phyloP scores from a whole-genome alignment of 1,140 invertebrate species.

The Pantala flavescens region DNA sequence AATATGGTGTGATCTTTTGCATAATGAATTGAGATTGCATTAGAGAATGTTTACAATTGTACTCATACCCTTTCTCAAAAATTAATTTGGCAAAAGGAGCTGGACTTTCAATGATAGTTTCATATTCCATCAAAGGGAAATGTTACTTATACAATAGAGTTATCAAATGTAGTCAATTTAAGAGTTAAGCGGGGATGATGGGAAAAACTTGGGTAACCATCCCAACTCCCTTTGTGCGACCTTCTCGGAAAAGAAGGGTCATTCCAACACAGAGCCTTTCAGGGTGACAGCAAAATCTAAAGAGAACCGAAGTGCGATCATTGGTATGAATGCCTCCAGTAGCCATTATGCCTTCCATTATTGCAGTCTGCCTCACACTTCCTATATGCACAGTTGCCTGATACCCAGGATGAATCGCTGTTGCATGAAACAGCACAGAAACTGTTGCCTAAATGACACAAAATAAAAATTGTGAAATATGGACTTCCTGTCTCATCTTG shows the following conservation, averaged over 20 bases:
- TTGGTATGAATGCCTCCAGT: conserved; percentile 58
- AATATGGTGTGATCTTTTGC: neutral
- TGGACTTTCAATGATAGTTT: neutral
- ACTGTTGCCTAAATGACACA: conserved; percentile 65
- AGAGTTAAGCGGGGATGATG: neutral
- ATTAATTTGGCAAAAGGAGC: neutral
- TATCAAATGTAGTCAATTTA: neutral
- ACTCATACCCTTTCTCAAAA: neutral
- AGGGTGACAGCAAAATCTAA: conserved; percentile 78
- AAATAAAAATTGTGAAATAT: too few species aligned
- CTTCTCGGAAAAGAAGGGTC: conserved; percentile 77
- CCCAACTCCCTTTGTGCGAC: conserved; percentile 80
- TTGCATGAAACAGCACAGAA: conserved; percentile 40
- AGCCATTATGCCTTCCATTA: conserved; percentile 61
- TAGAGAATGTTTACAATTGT: neutral
- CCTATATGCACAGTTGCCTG: conserved; percentile 91
- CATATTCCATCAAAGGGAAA: neutral
- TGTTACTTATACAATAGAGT: neutral
- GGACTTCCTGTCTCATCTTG: too few species aligned
- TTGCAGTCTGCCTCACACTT: conserved; percentile 87
- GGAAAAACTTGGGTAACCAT: conserved; percentile 80
- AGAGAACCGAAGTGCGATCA: conserved; percentile 74
- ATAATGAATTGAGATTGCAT: neutral
- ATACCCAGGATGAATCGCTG: conserved; percentile 51
- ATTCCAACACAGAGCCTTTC: conserved; percentile 86